phyloP scores from a whole-genome alignment of 2,797 vertebrate genomes.

The Eulemur mongoz region DNA sequence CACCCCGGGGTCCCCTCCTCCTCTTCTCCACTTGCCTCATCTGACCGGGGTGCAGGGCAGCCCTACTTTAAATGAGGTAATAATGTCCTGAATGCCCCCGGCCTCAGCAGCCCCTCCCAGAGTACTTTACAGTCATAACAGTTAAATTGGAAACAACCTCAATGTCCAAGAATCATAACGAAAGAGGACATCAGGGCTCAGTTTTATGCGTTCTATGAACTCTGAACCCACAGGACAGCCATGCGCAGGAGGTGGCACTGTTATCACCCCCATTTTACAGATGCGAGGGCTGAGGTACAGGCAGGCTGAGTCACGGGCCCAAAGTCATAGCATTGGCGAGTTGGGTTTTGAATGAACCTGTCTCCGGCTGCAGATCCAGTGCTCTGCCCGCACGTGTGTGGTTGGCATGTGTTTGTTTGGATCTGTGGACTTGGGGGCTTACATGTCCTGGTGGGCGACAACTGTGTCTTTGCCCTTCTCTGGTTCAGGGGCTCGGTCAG shows the following conservation, averaged over 20 bases:
- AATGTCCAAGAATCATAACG: neutral
- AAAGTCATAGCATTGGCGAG: accelerated
- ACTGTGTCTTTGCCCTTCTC: neutral
- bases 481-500: neutral
- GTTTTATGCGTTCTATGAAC: neutral
- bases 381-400: accelerated
- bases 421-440: neutral
- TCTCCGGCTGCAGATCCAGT: accelerated
- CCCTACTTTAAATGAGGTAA: neutral
- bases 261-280: neutral
- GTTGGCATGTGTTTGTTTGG: neutral
- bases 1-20: neutral
- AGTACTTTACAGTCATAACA: neutral
- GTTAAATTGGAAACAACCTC: neutral
- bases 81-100: neutral
- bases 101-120: neutral
- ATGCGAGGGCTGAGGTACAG: neutral
- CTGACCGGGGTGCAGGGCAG: accelerated
- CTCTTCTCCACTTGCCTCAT: neutral
- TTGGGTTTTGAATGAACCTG: accelerated
- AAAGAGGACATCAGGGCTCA: neutral
- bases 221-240: no score
- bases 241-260: neutral
- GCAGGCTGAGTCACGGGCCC: neutral
- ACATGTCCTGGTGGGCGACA: neutral